These are phyloP conservation scores for Drosophila obscura DNA, from an alignment of 1,140 invertebrate genomes.

Conservation along the genomic window DNA sequence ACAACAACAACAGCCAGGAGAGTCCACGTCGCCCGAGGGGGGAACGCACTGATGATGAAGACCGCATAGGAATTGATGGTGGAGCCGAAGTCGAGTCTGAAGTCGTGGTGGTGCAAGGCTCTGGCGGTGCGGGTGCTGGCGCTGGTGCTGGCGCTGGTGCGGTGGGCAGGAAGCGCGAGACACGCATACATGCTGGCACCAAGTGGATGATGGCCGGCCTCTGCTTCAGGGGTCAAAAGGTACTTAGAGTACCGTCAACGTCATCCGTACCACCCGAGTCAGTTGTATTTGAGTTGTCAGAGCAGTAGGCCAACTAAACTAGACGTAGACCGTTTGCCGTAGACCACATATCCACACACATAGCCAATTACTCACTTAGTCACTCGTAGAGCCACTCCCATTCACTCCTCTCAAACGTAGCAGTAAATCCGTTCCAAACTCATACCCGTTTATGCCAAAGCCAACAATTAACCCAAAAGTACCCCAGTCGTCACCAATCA, in stretches of 20 bases:
- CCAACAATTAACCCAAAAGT: too few species aligned
- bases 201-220: slow-evolving; percentile 74
- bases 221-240: slow-evolving; percentile 83
- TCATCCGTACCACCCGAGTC: slow-evolving; percentile 83
- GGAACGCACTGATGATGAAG: background rate
- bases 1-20: slow-evolving; percentile 27
- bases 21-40: background rate
- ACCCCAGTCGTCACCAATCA: too few species aligned
- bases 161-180: background rate
- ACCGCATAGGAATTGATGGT: slow-evolving; percentile 9
- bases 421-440: too few species aligned
- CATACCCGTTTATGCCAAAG: too few species aligned
- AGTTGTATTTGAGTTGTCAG: slow-evolving; percentile 84
- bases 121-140: too few species aligned
- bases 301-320: slow-evolving; percentile 73
- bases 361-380: slow-evolving; percentile 19
- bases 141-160: too few species aligned
- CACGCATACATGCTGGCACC: slow-evolving; percentile 9
- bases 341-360: slow-evolving; percentile 24
- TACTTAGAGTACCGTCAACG: slow-evolving; percentile 83
- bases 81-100: slow-evolving; percentile 15
- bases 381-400: background rate
- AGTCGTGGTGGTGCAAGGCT: too few species aligned
- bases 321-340: slow-evolving; percentile 53
- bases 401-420: too few species aligned